Conservation (phyloP, 2,113 vertebrate species). For the Bufo gargarizans region DNA sequence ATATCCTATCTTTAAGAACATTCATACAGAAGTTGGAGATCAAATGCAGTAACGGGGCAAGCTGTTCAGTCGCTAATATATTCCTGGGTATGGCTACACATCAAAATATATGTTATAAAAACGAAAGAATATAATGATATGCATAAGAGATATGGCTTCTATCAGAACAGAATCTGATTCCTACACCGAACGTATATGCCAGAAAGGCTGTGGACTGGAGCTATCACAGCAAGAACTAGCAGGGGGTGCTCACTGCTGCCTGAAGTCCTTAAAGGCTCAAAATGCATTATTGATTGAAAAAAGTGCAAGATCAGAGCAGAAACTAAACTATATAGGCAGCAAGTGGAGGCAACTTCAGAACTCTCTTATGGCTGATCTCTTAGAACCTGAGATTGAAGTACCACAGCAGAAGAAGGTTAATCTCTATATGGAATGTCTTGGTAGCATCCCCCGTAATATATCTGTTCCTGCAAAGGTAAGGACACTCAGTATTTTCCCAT, state of each 20-base stretch:
- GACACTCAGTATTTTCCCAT: no score
- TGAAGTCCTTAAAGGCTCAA: constrained; percentile 64
- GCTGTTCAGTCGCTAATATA: constrained; percentile 59
- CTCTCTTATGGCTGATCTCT: constrained; percentile 72
- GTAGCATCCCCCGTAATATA: constrained; percentile 70
- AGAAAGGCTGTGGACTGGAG: constrained; percentile 63
- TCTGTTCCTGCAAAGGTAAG: constrained; percentile 74
- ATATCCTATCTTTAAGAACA: constrained; percentile 66
- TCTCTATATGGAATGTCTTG: constrained; percentile 72
- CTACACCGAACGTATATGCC: constrained; percentile 56
- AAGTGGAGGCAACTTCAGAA: constrained; percentile 73
- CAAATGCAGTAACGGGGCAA: constrained; percentile 62
- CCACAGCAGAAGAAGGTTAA: constrained; percentile 73
- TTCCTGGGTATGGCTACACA: constrained; percentile 65
- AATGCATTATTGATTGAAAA: constrained; percentile 62
- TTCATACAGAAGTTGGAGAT: constrained; percentile 66
- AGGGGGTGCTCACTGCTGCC: constrained; percentile 61
- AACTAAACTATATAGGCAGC: constrained; percentile 65
- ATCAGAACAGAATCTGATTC: constrained; percentile 45
- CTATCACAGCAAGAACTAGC: constrained; percentile 40
- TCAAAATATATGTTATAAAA: constrained; percentile 57
- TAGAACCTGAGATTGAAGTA: constrained; percentile 69
- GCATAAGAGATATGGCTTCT: constrained; percentile 59
- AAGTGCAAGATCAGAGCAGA: constrained; percentile 62
- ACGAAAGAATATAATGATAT: neutral